A percentile compares a stretch with the other conserved stretches of the same genome.
phyloP scores from a whole-genome alignment of 2,888 invertebrate species.

The Drosophila recens region DNA sequence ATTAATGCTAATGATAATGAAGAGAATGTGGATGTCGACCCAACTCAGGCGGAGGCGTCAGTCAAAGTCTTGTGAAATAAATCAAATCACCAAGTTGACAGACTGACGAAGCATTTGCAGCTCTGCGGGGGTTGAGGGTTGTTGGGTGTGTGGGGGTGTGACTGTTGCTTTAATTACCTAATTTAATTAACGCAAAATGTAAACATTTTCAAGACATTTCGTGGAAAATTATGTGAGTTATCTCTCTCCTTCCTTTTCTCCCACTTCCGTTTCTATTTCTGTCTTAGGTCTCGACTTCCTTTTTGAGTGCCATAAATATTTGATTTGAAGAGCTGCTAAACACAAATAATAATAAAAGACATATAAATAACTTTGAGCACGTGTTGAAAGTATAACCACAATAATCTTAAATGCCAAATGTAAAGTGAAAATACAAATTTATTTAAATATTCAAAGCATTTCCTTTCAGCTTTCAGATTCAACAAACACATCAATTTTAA shows the following conservation, averaged over 20 bases:
- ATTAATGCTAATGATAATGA: background rate
- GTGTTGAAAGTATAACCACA: background rate
- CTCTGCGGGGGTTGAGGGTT: background rate
- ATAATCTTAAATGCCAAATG: slow-evolving; percentile 5
- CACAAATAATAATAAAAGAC: slow-evolving; percentile 24
- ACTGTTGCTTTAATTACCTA: slow-evolving; percentile 53
- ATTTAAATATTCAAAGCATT: slow-evolving; percentile 12
- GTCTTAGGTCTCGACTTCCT: background rate
- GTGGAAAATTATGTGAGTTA: slow-evolving; percentile 33
- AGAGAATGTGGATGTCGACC: background rate
- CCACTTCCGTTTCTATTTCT: background rate
- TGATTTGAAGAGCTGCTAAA: slow-evolving; percentile 24
- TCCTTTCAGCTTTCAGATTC: background rate
- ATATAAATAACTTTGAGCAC: slow-evolving; percentile 2
- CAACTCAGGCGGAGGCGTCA: slow-evolving; percentile 20
- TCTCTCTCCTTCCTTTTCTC: background rate
- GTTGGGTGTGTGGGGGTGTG: background rate
- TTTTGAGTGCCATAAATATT: slow-evolving; percentile 34
- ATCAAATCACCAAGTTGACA: slow-evolving; percentile 59
- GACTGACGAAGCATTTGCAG: slow-evolving; percentile 21
- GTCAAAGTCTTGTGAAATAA: slow-evolving; percentile 48
- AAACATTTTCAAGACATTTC: slow-evolving; percentile 49
- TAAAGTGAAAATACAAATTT: slow-evolving; percentile 6
- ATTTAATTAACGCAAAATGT: slow-evolving; percentile 67
- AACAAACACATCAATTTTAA: slow-evolving; percentile 9